Conservation (phyloP, 2,797 vertebrate species). For the Garrulus glandarius region DNA sequence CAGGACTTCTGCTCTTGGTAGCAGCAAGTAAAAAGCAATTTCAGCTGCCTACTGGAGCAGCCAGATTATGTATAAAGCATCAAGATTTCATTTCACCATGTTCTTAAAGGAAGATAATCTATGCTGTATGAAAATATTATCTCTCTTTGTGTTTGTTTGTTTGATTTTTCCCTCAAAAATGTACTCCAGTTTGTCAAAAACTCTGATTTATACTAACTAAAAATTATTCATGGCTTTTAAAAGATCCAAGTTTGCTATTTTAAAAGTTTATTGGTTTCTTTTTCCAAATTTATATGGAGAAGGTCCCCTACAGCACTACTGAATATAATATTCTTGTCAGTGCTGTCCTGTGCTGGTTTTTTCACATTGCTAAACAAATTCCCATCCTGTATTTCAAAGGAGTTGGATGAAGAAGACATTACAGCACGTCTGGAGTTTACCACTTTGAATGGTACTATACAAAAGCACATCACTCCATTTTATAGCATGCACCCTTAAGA, state of each 20-base stretch:
- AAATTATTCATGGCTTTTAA: neutral
- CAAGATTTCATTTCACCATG: neutral
- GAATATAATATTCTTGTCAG: neutral
- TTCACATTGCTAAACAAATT: neutral
- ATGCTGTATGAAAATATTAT: neutral
- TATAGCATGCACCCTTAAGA: neutral
- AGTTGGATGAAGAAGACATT: fast-evolving
- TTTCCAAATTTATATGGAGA: neutral
- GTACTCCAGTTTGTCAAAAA: neutral
- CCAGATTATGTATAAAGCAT: neutral
- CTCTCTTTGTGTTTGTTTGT: neutral
- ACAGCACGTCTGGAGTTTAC: neutral
- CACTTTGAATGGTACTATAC: neutral
- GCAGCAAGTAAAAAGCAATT: neutral
- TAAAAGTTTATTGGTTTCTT: neutral
- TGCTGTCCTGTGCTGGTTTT: neutral
- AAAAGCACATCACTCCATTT: neutral
- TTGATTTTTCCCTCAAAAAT: neutral
- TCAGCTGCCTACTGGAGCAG: neutral
- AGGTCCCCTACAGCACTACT: neutral
- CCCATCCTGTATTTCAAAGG: neutral
- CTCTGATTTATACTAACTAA: neutral
- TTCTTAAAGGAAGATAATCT: neutral
- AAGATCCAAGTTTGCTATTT: neutral
- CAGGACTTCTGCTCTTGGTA: neutral